Evolutionary conservation across 2,888 invertebrate species (phyloP), one percentile per base, ranked within the genome.

Genomic region (Apotomis betuletana): DNA sequence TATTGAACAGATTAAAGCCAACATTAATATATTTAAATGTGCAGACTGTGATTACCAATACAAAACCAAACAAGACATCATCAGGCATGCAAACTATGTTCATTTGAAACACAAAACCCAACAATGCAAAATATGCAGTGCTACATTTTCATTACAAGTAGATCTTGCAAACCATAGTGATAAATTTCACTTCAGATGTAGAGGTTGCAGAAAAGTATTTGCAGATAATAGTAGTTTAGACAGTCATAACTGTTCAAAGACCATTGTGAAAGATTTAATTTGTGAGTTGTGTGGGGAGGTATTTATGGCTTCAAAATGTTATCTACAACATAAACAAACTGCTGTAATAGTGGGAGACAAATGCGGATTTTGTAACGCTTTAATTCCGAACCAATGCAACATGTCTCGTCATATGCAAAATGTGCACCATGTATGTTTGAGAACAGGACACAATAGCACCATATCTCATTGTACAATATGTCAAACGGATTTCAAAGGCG

Each of bases 371-470:
- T 71, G 71, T n/a, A 61, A 57, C 6, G 49, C 57, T 36, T 9
- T 27, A 1, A 61, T 71, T 36, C 41, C 65, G 3, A 44, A 57
- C 41, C 44, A 46, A 67, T 71, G 71, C 41, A 71, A 71, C 36
- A 62, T 71, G 67, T n/a, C 67, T 27, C 51, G 71, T 27, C 71
- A 71, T 13, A 67, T 71, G 71, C 61, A 62, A n/a, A 60, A 51
- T 3, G 51, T 67, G 3, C 71, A 71, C 36, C 67, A 71, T 38
- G 54, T 67, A 1, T 61, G 61, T 27, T 13, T 71, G 46, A 71
- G 67, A 3, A 62, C 51, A 44, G 49, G 5, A 5, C 4, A 51
- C 8, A 51, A 62, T 8, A 9, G 3, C 12, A 67, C 54, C 5
- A 12, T 58, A 0, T 67, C 51, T 49, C 57, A 71, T 44, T 71